Conservation (phyloP, 2,888 invertebrate genomes). For the Psococerastis gibbosa region DNA sequence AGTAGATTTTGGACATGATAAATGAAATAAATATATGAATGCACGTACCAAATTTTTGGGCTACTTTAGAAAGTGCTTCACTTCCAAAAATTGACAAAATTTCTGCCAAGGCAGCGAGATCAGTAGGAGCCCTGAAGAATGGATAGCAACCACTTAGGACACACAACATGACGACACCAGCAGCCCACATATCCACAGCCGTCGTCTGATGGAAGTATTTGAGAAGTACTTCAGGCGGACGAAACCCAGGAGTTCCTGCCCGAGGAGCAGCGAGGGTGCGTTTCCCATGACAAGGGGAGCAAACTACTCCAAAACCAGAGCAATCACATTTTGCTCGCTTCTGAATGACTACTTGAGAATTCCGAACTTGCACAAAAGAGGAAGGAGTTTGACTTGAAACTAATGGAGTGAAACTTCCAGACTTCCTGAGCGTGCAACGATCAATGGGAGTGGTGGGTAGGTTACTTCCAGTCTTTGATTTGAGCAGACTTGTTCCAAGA, state of each 20-base stretch:
- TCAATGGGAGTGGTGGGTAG: conserved; percentile 4
- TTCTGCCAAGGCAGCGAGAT: conserved; percentile 61
- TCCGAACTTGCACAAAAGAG: conserved; percentile 2
- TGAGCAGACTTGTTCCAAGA: conserved; percentile 1
- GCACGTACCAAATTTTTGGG: conserved; percentile 39
- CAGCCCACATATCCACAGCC: conserved; percentile 80
- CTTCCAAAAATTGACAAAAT: conserved; percentile 63
- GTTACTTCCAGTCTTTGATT: not conserved
- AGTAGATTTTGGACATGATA: not conserved
- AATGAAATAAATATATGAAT: too few relatives aligned
- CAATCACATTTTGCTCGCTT: conserved; percentile 35
- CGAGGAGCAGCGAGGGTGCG: conserved; percentile 51
- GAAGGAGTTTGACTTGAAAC: not conserved
- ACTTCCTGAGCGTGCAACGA: too few relatives aligned
- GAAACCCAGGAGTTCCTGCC: conserved; percentile 78
- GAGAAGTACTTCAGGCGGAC: conserved; percentile 70
- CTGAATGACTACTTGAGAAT: conserved; percentile 1
- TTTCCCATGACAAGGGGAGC: conserved; percentile 43
- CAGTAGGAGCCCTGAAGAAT: conserved; percentile 66
- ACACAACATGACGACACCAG: conserved; percentile 63
- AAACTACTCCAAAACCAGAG: conserved; percentile 43
- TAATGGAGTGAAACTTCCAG: conserved; percentile 12
- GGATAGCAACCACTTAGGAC: conserved; percentile 64
- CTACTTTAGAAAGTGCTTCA: conserved; percentile 43
- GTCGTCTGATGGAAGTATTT: conserved; percentile 63